These are phyloP conservation scores for Corythornis vintsioides DNA, from an alignment of 2,113 vertebrate species.

Conservation along the genomic window DNA sequence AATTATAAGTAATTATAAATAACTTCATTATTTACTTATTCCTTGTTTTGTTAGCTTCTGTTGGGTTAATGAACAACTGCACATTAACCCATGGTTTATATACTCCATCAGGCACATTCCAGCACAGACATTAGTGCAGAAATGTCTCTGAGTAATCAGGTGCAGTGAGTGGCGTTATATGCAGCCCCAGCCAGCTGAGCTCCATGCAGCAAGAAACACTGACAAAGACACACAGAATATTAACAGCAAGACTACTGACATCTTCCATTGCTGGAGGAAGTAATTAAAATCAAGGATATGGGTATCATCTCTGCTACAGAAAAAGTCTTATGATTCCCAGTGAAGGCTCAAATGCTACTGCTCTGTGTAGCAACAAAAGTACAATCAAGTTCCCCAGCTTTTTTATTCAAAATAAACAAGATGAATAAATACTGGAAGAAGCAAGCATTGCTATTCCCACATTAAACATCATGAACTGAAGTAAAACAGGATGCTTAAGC, in stretches of 20 bases:
- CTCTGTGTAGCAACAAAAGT: background rate
- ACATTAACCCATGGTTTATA: background rate
- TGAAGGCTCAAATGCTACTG: background rate
- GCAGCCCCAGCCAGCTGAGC: background rate
- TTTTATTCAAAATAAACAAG: background rate
- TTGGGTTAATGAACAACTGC: background rate
- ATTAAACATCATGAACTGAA: background rate
- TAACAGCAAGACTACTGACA: background rate
- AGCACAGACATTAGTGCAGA: background rate
- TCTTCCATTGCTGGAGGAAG: background rate
- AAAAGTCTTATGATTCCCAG: background rate
- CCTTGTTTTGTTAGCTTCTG: background rate
- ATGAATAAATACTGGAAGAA: background rate
- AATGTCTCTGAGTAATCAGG: background rate
- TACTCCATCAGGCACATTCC: background rate
- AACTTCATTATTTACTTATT: background rate
- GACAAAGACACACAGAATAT: background rate
- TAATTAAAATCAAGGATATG: background rate
- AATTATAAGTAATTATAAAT: background rate
- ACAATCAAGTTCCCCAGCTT: background rate
- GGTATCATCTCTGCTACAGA: background rate
- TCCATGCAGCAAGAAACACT: background rate
- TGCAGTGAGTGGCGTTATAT: background rate
- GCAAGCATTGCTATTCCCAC: background rate
- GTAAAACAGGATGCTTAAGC: background rate